Evolutionary conservation across 2,888 invertebrate species (phyloP).

Genomic region (Trachelus stipa): DNA sequence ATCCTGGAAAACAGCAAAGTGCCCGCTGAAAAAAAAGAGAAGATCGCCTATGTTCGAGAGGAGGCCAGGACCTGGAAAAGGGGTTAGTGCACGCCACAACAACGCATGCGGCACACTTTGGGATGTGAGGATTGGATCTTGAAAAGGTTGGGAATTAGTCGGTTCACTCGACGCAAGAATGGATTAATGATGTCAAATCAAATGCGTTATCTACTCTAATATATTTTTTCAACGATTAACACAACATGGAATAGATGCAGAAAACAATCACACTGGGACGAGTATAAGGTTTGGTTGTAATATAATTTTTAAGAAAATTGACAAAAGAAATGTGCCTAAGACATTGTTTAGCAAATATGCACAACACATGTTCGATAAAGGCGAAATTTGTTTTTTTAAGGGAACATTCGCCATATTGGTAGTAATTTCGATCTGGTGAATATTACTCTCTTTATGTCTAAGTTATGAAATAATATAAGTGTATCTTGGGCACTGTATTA

Average conservation of each 20-base stretch:
- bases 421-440: not conserved
- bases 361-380: not conserved
- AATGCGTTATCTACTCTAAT: conserved; percentile 33
- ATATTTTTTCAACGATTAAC: conserved; percentile 23
- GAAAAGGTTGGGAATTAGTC: conserved; percentile 36
- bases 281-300: conserved; percentile 8
- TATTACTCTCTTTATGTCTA: not conserved
- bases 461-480: not conserved
- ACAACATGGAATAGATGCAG: conserved; percentile 28
- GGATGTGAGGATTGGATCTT: conserved; percentile 30
- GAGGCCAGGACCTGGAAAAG: conserved; percentile 53
- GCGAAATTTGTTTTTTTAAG: not conserved
- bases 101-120: conserved; percentile 64
- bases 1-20: conserved; percentile 87
- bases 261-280: conserved; percentile 19
- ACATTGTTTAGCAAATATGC: not conserved
- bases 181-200: conserved; percentile 39
- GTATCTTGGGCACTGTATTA: not conserved
- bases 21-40: conserved; percentile 81
- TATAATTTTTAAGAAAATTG: not conserved
- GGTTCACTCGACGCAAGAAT: conserved; percentile 34
- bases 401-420: not conserved
- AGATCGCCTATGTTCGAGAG: conserved; percentile 66
- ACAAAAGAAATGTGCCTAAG: not conserved
- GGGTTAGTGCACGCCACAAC: conserved; percentile 70